phyloP scores from a whole-genome alignment of 2,797 vertebrate genomes.

The Coendou prehensilis region DNA sequence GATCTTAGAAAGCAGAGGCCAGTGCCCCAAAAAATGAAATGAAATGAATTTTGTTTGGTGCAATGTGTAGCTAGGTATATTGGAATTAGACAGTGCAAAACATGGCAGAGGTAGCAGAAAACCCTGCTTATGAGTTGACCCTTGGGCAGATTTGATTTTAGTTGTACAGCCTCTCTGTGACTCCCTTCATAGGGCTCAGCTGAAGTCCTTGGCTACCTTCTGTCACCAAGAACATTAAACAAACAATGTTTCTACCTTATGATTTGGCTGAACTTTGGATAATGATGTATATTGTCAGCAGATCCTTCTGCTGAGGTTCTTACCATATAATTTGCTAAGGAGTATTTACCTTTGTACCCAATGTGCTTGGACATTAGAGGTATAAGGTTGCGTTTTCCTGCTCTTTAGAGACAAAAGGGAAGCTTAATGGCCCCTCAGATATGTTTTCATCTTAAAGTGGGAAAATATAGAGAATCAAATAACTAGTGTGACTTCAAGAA shows the following conservation, averaged over 20 bases:
- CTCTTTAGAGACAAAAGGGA: background rate
- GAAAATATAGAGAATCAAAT: background rate
- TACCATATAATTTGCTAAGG: conserved; percentile 61
- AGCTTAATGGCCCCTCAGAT: background rate
- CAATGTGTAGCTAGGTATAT: background rate
- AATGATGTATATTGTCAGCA: conserved; percentile 63
- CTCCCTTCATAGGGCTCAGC: background rate
- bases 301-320: conserved; percentile 38
- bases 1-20: background rate
- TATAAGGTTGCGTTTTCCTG: background rate
- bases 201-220: background rate
- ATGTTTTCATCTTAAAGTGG: background rate
- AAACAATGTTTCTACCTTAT: conserved; percentile 51
- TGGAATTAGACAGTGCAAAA: background rate
- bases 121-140: background rate
- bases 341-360: conserved; percentile 71
- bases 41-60: conserved; percentile 7
- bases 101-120: background rate
- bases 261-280: conserved; percentile 64
- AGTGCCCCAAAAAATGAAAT: conserved; percentile 14
- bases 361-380: background rate
- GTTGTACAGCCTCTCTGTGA: background rate
- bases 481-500: background rate
- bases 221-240: conserved; percentile 45
- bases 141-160: background rate